Evolutionary conservation across 2,888 invertebrate species (phyloP).

Genomic region (Orchesella flavescens): DNA sequence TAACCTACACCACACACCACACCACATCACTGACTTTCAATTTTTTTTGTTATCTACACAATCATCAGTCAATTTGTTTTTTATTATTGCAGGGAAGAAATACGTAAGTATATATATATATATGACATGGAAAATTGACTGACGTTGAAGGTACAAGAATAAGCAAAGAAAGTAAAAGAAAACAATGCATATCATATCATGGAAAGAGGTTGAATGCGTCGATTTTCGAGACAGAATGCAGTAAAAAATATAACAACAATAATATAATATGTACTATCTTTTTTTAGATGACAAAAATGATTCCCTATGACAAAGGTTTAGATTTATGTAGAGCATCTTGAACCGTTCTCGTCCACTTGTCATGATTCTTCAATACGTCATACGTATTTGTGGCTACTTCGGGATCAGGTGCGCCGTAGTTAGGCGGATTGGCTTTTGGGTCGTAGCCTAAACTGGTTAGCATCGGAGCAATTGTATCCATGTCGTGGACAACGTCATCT

Average conservation of each 20-base stretch:
- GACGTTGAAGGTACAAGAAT: background rate
- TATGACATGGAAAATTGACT: background rate
- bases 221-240: constrained; percentile 39
- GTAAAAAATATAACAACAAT: constrained; percentile 53
- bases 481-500: constrained; percentile 91
- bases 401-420: constrained; percentile 88
- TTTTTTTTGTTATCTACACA: constrained; percentile 33
- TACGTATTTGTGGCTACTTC: constrained; percentile 72
- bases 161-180: background rate
- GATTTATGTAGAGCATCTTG: constrained; percentile 69
- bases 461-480: constrained; percentile 96
- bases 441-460: constrained; percentile 91
- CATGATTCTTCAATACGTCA: constrained; percentile 69
- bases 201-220: constrained; percentile 39
- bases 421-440: constrained; percentile 95
- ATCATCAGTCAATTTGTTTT: constrained; percentile 35
- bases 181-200: background rate
- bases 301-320: constrained; percentile 59
- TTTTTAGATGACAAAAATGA: background rate
- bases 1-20: background rate
- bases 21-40: background rate
- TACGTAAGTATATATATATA: too few relatives aligned
- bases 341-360: constrained; percentile 70
- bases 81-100: constrained; percentile 22
- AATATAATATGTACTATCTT: constrained; percentile 23